Evolutionary conservation across 2,797 vertebrate species (phyloP).

Genomic region (Adelosebastes latens): DNA sequence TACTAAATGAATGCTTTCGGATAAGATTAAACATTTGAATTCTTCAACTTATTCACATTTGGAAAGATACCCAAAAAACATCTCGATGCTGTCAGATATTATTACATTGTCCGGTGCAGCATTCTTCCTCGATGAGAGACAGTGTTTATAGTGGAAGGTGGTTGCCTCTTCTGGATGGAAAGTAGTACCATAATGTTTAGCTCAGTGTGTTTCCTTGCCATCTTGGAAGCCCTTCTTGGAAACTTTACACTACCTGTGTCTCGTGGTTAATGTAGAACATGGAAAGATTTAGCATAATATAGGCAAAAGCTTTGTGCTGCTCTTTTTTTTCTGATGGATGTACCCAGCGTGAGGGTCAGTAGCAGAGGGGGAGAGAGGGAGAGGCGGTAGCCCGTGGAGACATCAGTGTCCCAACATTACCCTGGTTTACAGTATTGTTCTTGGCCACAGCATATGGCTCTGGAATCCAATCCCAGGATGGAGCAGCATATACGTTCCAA

Average conservation of each 20-base stretch:
- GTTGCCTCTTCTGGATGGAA: constrained; percentile 63
- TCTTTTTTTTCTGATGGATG: constrained; percentile 50
- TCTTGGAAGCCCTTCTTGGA: constrained; percentile 61
- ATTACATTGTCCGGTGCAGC: constrained; percentile 59
- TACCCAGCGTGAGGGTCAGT: constrained; percentile 48
- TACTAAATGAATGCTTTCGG: neutral
- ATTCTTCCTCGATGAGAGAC: constrained; percentile 68
- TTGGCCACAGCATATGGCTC: constrained; percentile 57
- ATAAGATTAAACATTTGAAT: constrained; percentile 23
- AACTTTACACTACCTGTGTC: constrained; percentile 64
- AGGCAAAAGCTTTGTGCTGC: constrained; percentile 41
- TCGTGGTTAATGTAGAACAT: constrained; percentile 60
- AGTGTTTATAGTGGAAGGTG: constrained; percentile 71
- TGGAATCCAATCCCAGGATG: constrained; percentile 59
- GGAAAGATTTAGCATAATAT: constrained; percentile 54
- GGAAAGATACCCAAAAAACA: constrained; percentile 43
- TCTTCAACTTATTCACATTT: constrained; percentile 35
- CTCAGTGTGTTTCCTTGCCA: constrained; percentile 54
- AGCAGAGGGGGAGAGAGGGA: constrained; percentile 32
- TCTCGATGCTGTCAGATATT: constrained; percentile 64
- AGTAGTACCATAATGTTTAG: constrained; percentile 61
- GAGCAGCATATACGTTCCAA: constrained; percentile 54
- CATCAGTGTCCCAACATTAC: constrained; percentile 61
- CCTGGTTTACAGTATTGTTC: constrained; percentile 69
- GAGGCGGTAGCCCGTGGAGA: constrained; percentile 53